Conservation (phyloP, 2,113 vertebrate genomes). For the Athene cunicularia region DNA sequence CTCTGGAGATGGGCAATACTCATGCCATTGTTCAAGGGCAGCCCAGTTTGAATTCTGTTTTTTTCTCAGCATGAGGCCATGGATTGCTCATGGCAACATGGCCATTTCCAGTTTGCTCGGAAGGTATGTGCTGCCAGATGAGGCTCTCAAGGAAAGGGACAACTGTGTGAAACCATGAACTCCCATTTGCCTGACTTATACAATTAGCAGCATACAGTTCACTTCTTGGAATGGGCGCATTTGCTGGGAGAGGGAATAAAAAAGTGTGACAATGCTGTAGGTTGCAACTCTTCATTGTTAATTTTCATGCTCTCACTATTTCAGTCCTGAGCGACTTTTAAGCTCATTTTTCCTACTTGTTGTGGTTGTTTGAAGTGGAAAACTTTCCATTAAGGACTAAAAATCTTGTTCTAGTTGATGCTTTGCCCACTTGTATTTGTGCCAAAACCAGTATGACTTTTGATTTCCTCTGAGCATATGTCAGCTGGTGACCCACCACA, state of each 20-base stretch:
- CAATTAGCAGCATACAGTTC: not conserved
- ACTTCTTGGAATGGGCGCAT: not conserved
- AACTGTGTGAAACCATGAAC: not conserved
- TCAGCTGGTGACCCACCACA: constrained; percentile 42
- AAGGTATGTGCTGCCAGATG: not conserved
- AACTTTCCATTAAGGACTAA: constrained; percentile 25
- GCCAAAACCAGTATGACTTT: constrained; percentile 20
- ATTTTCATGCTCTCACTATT: not conserved
- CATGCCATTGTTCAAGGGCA: not conserved
- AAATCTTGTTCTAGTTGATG: not conserved
- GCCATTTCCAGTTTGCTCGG: not conserved
- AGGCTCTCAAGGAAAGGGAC: not conserved
- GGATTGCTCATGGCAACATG: not conserved
- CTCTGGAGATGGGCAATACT: not conserved
- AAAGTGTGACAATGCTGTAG: not conserved
- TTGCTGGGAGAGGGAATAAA: not conserved
- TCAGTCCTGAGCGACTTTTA: not conserved
- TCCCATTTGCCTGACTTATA: not conserved
- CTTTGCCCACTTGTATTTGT: constrained; percentile 1
- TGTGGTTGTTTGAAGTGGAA: constrained; percentile 50
- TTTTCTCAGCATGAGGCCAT: not conserved
- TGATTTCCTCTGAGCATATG: constrained; percentile 29
- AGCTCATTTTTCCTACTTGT: constrained; percentile 5
- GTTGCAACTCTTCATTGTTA: not conserved
- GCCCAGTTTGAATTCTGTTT: not conserved